Evolutionary conservation across 2,113 vertebrate species (phyloP).

Genomic region (Notechis scutatus): DNA sequence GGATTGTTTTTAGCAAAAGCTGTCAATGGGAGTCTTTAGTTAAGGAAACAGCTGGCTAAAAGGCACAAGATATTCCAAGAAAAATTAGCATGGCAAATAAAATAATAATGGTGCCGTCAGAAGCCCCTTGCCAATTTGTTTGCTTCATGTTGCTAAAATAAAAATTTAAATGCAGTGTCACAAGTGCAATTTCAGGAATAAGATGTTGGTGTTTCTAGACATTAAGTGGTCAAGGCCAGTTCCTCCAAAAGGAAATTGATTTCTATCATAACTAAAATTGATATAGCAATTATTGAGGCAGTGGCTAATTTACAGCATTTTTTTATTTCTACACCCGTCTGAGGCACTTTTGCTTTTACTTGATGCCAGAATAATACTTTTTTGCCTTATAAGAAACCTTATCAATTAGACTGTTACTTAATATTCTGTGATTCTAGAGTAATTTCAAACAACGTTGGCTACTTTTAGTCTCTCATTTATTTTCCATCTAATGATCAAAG

Average conservation of each 20-base stretch:
- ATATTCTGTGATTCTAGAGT: neutral
- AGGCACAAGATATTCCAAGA: conserved; percentile 6
- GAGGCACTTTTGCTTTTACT: neutral
- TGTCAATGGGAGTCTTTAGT: neutral
- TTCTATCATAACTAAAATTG: neutral
- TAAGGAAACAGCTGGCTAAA: conserved; percentile 22
- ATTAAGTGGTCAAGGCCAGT: conserved; percentile 10
- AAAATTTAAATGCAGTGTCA: conserved; percentile 21
- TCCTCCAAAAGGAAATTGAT: neutral
- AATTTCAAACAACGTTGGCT: neutral
- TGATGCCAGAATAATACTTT: neutral
- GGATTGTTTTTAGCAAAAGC: conserved; percentile 27
- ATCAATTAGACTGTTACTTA: neutral
- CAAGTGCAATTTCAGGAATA: conserved; percentile 11
- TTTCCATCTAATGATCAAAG: neutral
- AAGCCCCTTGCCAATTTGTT: conserved; percentile 29
- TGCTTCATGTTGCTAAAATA: conserved; percentile 26
- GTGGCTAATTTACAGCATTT: neutral
- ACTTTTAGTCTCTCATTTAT: neutral
- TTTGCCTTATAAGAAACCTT: neutral
- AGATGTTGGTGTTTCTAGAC: conserved; percentile 23
- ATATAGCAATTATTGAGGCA: conserved; percentile 10
- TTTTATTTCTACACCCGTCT: neutral
- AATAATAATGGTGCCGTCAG: neutral
- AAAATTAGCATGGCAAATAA: conserved; percentile 9